phyloP scores from a whole-genome alignment of 2,113 vertebrate genomes.

The Mesitornis unicolor region DNA sequence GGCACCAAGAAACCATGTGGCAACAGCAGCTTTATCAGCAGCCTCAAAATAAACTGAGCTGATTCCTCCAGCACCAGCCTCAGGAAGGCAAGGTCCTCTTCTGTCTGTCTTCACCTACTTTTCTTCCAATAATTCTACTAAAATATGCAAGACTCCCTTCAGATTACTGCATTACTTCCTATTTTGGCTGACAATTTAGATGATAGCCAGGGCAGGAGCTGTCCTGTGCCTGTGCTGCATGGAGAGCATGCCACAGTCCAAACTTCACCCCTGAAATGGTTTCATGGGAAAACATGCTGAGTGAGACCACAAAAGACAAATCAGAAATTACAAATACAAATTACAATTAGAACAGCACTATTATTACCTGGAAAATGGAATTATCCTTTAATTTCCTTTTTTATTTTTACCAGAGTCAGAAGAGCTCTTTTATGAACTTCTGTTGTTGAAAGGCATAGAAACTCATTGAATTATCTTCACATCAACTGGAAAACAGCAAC shows the following conservation, averaged over 20 bases:
- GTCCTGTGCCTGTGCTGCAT: rapidly evolving
- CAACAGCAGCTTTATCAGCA: not conserved
- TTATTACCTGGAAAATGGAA: not conserved
- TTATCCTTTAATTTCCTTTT: not conserved
- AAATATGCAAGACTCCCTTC: not conserved
- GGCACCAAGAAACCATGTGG: rapidly evolving
- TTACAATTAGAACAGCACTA: not conserved
- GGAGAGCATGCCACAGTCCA: not conserved
- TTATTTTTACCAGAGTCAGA: not conserved
- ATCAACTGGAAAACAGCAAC: not conserved
- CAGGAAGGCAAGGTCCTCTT: not conserved
- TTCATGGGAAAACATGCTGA: not conserved
- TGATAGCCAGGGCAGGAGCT: not conserved
- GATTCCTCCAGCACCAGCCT: rapidly evolving
- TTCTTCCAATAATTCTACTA: not conserved
- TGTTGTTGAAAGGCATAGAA: not conserved
- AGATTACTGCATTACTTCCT: not conserved
- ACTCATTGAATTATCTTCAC: not conserved
- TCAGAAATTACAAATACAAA: not conserved
- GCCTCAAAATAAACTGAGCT: not conserved
- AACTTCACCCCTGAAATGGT: not conserved
- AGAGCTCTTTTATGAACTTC: not conserved
- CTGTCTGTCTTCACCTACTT: not conserved
- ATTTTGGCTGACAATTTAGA: not conserved
- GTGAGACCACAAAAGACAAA: not conserved